Conservation (phyloP, 1,140 invertebrate genomes). For the Portunus trituberculatus region DNA sequence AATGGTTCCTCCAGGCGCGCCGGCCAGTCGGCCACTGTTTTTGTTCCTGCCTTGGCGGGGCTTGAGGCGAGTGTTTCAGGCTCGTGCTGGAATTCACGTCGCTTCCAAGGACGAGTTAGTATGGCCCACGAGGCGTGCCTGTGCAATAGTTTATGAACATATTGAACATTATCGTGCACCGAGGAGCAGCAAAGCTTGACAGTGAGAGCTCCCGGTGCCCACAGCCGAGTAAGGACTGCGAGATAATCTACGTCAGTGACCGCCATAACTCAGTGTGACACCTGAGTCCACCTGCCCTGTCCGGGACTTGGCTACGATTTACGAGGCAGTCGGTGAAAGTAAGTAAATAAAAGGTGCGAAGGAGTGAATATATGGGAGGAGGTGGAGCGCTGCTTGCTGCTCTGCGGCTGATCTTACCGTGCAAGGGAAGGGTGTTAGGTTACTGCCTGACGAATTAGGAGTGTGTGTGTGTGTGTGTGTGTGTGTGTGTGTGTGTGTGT, state of each 20-base stretch:
- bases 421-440: no score
- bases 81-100: background rate
- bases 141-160: no score
- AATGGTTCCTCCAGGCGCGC: background rate
- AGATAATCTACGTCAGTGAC: constrained; percentile 37
- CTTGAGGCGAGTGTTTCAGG: background rate
- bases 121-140: background rate
- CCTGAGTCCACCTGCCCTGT: background rate
- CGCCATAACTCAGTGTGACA: constrained; percentile 18
- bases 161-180: no score
- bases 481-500: no score
- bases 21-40: background rate
- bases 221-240: background rate
- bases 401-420: no score
- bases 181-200: no score
- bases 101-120: background rate
- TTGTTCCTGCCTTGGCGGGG: background rate
- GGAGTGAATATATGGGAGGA: constrained; percentile 6
- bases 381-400: background rate
- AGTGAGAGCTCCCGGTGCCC: no score
- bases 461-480: no score
- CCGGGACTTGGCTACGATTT: constrained; percentile 22
- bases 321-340: constrained; percentile 33
- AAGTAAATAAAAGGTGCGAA: constrained; percentile 33
- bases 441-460: no score